These are phyloP conservation scores for Riparia riparia DNA, from an alignment of 2,113 vertebrate species.

Conservation along the genomic window DNA sequence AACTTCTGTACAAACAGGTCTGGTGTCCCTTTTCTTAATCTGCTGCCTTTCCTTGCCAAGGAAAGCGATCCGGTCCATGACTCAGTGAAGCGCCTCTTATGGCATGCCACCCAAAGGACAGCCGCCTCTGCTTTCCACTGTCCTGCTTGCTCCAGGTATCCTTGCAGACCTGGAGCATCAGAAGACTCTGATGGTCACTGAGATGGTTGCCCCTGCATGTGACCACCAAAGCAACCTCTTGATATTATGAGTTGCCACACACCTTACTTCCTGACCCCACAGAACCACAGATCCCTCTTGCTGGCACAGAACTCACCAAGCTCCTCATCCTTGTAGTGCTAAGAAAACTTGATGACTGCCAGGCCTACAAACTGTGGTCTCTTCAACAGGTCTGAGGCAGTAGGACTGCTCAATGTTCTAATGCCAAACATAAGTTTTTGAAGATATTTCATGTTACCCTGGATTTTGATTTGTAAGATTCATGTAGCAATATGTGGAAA, in stretches of 20 bases:
- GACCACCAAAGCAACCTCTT: not conserved
- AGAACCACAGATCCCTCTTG: not conserved
- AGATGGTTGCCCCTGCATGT: not conserved
- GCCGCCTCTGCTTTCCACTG: not conserved
- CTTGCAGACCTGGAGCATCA: not conserved
- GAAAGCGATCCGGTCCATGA: not conserved
- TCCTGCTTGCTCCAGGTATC: not conserved
- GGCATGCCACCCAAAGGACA: not conserved
- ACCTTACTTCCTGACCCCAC: not conserved
- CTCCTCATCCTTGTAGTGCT: accelerated
- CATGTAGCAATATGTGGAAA: not conserved
- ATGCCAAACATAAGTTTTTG: not conserved
- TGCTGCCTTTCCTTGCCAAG: not conserved
- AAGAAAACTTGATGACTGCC: not conserved
- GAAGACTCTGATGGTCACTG: not conserved
- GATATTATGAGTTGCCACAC: not conserved
- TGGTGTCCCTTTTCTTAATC: not conserved
- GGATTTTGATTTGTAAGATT: not conserved
- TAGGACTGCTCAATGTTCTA: not conserved
- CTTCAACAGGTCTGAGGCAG: not conserved
- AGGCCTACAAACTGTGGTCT: not conserved
- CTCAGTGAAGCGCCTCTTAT: not conserved
- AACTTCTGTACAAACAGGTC: not conserved
- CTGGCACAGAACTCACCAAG: not conserved
- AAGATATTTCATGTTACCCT: not conserved